Base-by-base conservation (phyloP, 2,888 invertebrate genomes). In the Congeria kusceri region DNA sequence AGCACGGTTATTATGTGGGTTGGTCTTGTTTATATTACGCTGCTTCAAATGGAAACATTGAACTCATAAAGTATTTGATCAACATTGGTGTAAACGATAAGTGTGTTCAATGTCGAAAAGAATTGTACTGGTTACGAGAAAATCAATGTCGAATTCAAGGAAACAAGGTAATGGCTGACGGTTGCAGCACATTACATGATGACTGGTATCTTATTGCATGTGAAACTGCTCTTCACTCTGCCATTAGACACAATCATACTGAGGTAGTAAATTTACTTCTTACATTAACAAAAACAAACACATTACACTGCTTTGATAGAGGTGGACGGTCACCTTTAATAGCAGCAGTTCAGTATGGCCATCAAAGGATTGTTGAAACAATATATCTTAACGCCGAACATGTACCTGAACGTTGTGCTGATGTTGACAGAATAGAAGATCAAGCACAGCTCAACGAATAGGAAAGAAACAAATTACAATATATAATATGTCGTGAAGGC, bases 201-300 rank as follows among this genome's bases (percentile, higher is more conserved):
- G 63, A 63, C 25, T 46, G 63, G 46, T 3, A 46, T 63, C 27
- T 46, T 23, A 44, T 63, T 15, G 27, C 46, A 46, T 63, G 63
- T 23, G 63, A 63, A 63, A 46, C 46, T 20, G 63, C 63, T 25
- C 7, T 63, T 5, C 63, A 63, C 25, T 46, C 47, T 9, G 63
- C 63, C 18, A 46, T 63, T 29, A 20, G 63, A 23, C 3, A 46
- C n/a, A 63, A 63, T 63, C n/a, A 46, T 13, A 25, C 23, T 3
- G 3, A 7, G 3, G 9, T 63, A 23, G 44, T 63, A 25, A 15
- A 46, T 13, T 1, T 63, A 23, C 44, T 63, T 23, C 39, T 63
- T 4, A 27, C 63, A 11, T 1, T 18, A 11, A 5, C 23, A 7
- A 23, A 27, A 9, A 25, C 23, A 44, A 39, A 46, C 9, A 27